phyloP scores from a whole-genome alignment of 2,888 invertebrate genomes.

The Graphium colonna region DNA sequence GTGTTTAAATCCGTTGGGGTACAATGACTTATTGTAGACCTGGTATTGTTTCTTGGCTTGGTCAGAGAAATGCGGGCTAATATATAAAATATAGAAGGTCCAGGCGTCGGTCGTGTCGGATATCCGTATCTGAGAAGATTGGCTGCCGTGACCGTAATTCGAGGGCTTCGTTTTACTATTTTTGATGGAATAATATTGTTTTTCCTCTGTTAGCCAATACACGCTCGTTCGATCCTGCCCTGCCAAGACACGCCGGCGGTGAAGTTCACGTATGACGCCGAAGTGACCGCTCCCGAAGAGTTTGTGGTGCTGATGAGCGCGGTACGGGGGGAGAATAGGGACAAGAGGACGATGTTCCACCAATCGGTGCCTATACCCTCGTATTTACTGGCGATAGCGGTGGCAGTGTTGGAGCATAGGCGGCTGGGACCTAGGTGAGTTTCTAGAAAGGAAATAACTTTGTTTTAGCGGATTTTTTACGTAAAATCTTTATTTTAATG shows the following conservation, averaged over 20 bases:
- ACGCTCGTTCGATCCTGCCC: constrained; percentile 93
- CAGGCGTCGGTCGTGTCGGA: no score
- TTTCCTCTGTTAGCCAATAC: constrained; percentile 86
- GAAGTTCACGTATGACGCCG: constrained; percentile 90
- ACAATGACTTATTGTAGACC: no score
- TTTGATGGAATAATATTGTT: no score
- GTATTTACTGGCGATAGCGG: constrained; percentile 94
- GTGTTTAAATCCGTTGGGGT: no score
- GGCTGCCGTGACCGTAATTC: no score
- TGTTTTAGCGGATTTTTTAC: background rate
- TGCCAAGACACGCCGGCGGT: constrained; percentile 96
- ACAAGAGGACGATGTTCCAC: constrained; percentile 80
- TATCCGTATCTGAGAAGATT: no score
- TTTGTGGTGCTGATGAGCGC: constrained; percentile 95
- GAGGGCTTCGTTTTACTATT: no score
- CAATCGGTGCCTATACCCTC: constrained; percentile 92
- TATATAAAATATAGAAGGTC: no score
- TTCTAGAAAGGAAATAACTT: background rate
- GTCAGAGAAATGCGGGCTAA: no score
- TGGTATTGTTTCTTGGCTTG: no score
- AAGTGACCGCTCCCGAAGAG: constrained; percentile 85
- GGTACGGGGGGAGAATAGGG: constrained; percentile 72
- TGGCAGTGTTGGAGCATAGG: constrained; percentile 88
- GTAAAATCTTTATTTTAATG: background rate
- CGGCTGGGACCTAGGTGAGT: constrained; percentile 84